Evolutionary conservation across 1,140 invertebrate species (phyloP), one percentile per base, ranked within the genome.

Genomic region (Protaetia brevitarsis): DNA sequence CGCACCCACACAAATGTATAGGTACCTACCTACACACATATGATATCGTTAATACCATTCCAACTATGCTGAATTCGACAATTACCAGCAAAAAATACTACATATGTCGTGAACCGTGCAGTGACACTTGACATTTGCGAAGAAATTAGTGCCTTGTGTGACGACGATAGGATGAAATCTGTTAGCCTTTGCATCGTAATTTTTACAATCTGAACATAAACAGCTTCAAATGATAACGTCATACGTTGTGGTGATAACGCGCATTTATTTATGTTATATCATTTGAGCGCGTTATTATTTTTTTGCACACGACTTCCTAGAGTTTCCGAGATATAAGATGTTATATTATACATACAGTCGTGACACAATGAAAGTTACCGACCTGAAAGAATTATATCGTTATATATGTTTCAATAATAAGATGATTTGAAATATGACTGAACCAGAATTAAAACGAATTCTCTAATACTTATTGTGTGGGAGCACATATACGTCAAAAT

Each of bases 211-310:
- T 19, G 7, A 51, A 51, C 41, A 51, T 51, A 51, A 51, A 51
- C 41, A 51, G 41, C 11, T 51, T 51, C 41, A 19, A 51, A 19
- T 51, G 41, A 51, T 51, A 51, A 51, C 41, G 41, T 51, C 41
- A 51, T 10, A 51, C 41, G 19, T 23, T 51, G 41, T 5, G 37
- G 19, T 16, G 37, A 41, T 41, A 41, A 41, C 37, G 19, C n/a
- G n/a, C 19, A 51, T 16, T 51, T 51, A 23, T 51, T 51, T 51
- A 51, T 51, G 5, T 19, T 51, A 41, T 41, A 51, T 51, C 41
- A 51, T 51, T 51, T 51, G 41, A 51, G 41, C 41, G 41, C 41
- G 41, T 51, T 51, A 51, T n/a, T n/a, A n/a, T n/a, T 51, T 51
- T 45, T 51, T 51, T 51, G 41, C 41, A 51, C 41, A 51, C 41